These are phyloP conservation scores for Rhagophthalmus giganteus DNA, from an alignment of 2,888 invertebrate species.

Conservation along the genomic window DNA sequence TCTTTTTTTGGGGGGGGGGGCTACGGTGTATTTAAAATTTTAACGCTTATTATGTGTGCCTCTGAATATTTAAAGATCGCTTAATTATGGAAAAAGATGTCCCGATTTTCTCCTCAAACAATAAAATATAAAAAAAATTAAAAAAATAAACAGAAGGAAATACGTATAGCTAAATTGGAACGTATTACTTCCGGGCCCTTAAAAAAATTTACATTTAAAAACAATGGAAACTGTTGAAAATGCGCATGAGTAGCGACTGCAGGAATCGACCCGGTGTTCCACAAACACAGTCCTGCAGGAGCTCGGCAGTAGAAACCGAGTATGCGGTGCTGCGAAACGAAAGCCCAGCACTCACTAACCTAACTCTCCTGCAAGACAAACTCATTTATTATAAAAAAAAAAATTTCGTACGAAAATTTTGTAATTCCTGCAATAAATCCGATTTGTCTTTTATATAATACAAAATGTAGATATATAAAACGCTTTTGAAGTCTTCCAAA, in stretches of 20 bases:
- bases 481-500: conserved; percentile 24
- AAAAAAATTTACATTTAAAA: conserved; percentile 23
- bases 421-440: too few relatives aligned
- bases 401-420: conserved; percentile 4
- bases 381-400: conserved; percentile 2
- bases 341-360: conserved; percentile 24
- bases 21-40: too few relatives aligned
- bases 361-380: conserved; percentile 11
- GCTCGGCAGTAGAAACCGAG: conserved; percentile 15
- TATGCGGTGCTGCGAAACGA: conserved; percentile 15
- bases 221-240: conserved; percentile 12
- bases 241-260: conserved; percentile 23
- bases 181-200: conserved; percentile 7
- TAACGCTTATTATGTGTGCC: too few relatives aligned
- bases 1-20: too few relatives aligned
- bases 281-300: conserved; percentile 27
- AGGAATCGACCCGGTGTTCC: conserved; percentile 26
- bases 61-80: too few relatives aligned
- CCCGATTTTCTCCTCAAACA: too few relatives aligned
- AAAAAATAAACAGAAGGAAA: too few relatives aligned
- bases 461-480: too few relatives aligned
- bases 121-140: too few relatives aligned
- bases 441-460: too few relatives aligned
- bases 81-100: too few relatives aligned
- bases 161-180: too few relatives aligned